These are phyloP conservation scores for Cladopsammia gracilis DNA, from an alignment of 64 coral and sea anemone species.

Conservation along the genomic window DNA sequence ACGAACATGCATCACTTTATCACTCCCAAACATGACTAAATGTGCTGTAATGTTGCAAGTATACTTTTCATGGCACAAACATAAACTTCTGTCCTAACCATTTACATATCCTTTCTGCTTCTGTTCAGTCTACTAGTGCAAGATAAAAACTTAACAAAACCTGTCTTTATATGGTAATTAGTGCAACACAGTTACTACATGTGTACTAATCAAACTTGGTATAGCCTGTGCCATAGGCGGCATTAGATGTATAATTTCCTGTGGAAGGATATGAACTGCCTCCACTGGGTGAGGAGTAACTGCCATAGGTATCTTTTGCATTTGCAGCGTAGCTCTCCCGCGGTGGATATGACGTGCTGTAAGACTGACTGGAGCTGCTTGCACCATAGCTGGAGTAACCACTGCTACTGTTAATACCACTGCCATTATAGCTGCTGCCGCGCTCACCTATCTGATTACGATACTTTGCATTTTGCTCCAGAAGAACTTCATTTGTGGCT, in stretches of 20 bases:
- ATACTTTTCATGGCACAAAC: no score
- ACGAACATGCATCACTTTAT: no score
- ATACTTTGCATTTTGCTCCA: conserved; percentile 98
- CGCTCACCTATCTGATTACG: conserved; percentile 70
- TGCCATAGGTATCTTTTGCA: conserved; percentile 35
- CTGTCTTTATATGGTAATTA: no score
- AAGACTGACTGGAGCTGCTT: conserved; percentile 50
- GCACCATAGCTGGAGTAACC: conserved; percentile 44
- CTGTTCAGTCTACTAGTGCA: no score
- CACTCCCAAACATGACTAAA: no score
- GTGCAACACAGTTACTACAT: no score
- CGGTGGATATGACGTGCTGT: conserved; percentile 73
- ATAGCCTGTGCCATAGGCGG: conserved; percentile 83
- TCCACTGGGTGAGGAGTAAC: conserved; percentile 35
- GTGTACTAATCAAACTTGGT: conserved; percentile 93
- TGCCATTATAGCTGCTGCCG: conserved; percentile 23
- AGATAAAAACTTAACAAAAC: no score
- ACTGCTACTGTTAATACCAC: background rate
- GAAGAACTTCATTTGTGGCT: conserved; percentile 95
- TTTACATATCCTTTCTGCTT: no score
- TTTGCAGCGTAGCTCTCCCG: conserved; percentile 74
- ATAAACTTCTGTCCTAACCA: no score
- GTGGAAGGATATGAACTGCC: conserved; percentile 41
- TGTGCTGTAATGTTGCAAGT: no score
- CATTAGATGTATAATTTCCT: conserved; percentile 56